Evolutionary conservation across 2,888 invertebrate genomes (phyloP), one percentile per base, ranked within the genome.

Genomic region (Pseudococcus jackbeardsleyi): DNA sequence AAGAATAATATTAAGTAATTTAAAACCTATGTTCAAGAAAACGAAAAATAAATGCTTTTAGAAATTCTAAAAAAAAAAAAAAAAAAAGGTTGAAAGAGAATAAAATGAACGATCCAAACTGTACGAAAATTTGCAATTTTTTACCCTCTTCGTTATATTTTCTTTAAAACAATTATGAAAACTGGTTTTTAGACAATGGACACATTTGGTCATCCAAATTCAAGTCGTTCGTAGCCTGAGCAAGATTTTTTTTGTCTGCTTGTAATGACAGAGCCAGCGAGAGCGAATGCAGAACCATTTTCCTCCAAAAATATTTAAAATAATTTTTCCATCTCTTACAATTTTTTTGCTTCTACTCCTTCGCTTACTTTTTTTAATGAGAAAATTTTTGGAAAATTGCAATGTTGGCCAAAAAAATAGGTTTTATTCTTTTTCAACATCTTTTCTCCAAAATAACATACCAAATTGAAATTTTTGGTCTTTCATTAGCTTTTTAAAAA

Each of bases 21-120:
- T 64, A 64, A 64, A 59, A 8, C 4, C 17, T 8, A 59, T 33
- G 26, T 2, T 33, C 26, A 19, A 42, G 9, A 42, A 42, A 42
- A 42, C 42, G 42, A 68, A 68, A 22, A 68, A 68, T 68, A 68
- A 68, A 68, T 68, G 68, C 68, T 68, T 68, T 26, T 64, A 68
- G 9, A 19, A 19, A 26, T 12, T 15, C n/a, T n/a, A n/a, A n/a
- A n/a, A n/a, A n/a, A n/a, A n/a, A n/a, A 19, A 12, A 68, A 12
- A n/a, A n/a, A 54, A 15, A 11, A 0, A 15, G 0, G 3, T 4
- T 26, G 68, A 9, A 26, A 15, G 68, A 9, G 12, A 15, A 26
- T 0, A 42, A 8, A 42, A 42, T 9, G 1, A 5, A 8, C 0
- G 42, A 26, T 5, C 22, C 11, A 4, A 68, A 9, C 7, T 42